A percentile compares a stretch with the other conserved stretches of the same genome.
These are phyloP conservation scores for Chionoecetes opilio DNA, from an alignment of 1,140 invertebrate species.

Conservation along the genomic window DNA sequence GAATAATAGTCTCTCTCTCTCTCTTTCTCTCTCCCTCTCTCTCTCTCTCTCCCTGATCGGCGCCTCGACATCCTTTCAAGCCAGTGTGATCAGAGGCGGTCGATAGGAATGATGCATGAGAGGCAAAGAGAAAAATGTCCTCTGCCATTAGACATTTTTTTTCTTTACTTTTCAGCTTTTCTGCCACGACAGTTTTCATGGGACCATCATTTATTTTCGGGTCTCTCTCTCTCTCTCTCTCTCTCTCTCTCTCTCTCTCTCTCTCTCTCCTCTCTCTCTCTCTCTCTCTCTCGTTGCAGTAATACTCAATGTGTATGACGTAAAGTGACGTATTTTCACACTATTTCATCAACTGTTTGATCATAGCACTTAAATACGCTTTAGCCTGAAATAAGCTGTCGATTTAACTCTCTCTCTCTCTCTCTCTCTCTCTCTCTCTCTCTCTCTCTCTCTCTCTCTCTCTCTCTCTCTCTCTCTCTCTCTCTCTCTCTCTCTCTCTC, in stretches of 20 bases:
- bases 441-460: conserved; percentile 18
- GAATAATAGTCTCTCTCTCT: no score
- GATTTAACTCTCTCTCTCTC: neutral
- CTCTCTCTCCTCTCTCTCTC: no score
- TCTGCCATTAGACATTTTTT: neutral
- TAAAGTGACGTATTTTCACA: no score
- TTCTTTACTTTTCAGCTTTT: no score
- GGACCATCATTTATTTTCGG: no score
- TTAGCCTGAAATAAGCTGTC: neutral
- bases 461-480: neutral
- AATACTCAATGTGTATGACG: no score
- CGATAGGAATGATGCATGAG: neutral
- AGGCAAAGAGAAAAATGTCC: neutral
- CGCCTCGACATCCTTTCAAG: neutral
- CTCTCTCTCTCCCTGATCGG: neutral
- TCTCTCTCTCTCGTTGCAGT: no score
- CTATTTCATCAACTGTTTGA: neutral
- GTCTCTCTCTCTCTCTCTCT: no score
- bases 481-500: neutral
- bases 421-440: conserved; percentile 1
- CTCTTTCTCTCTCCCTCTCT: neutral
- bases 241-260: no score
- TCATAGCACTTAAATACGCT: neutral
- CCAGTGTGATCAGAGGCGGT: neutral
- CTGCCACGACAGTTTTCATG: no score